Base-by-base conservation (phyloP, 2,113 vertebrate genomes). In the Grallaria varia region DNA sequence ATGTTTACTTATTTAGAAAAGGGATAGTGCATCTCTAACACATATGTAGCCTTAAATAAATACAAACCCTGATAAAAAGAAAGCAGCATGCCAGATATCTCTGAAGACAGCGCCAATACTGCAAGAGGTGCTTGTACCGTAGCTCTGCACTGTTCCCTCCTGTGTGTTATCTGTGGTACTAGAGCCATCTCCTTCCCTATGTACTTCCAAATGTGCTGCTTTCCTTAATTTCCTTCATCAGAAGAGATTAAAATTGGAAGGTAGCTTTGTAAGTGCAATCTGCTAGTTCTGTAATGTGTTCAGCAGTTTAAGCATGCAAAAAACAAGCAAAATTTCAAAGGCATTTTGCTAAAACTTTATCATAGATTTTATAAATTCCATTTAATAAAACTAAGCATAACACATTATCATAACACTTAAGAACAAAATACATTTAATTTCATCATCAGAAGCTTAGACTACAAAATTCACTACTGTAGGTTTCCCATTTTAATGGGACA, bases 61-160 rank as follows among this genome's bases (percentile, higher is more conserved):
- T 99, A 99, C 99, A 99, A 99, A 99, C 99, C 99, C 99, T 98
- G 99, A 98, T 98, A 99, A 99, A 99, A 99, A 99, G 98, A 99
- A 98, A 98, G 99, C 98, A 63, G 98, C 99, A 98, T 98, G 99
- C 99, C 99, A 99, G 98, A 99, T 98, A 98, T 99, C 99, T 98
- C 99, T 98, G 99, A 99, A 99, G 98, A 99, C 98, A 97, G 98
- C 64, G 90, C 98, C 98, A 97, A 99, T 98, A 95, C 98, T 98
- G 98, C 98, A 98, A 96, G 99, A 97, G 97, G 98, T 96, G 98
- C 98, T 98, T 96, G 99, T 95, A 80, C 97, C 91, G 80, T 98
- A 98, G 98, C 97, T 98, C 97, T 98, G 98, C 96, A 98, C 97
- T 91, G 98, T 96, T 98, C 99, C 99, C 96, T 99, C 99, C 97